Conservation (phyloP, 2,113 vertebrate genomes). For the Crotalus tigris region DNA sequence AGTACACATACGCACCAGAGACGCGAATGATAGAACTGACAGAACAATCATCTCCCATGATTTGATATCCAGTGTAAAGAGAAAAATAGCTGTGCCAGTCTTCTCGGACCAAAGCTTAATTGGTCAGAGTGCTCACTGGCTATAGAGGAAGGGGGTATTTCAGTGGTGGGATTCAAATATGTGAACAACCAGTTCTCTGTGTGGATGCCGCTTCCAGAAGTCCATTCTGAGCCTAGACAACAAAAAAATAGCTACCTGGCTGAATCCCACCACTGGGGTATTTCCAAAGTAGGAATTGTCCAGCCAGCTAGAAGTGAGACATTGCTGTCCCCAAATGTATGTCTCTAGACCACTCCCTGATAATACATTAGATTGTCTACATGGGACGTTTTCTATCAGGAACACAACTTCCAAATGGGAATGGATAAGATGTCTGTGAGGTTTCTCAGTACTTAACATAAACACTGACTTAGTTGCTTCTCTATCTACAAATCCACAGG, state of each 20-base stretch:
- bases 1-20: not conserved
- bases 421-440: not conserved
- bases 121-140: not conserved
- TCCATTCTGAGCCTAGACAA: no score
- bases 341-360: not conserved
- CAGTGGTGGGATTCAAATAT: no score
- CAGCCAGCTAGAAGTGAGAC: not conserved
- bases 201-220: no score
- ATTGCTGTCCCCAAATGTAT: not conserved
- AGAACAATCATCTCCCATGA: not conserved
- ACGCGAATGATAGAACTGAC: not conserved
- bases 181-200: no score
- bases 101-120: not conserved
- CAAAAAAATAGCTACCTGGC: no score
- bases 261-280: no score
- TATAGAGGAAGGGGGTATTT: not conserved
- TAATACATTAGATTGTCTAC: not conserved
- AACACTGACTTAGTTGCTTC: no score
- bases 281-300: not conserved
- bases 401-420: not conserved
- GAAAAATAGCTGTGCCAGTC: not conserved
- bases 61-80: not conserved
- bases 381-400: not conserved
- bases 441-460: no score
- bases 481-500: no score